Conservation (phyloP, 2,888 invertebrate species). For the Salpingus planirostris region DNA sequence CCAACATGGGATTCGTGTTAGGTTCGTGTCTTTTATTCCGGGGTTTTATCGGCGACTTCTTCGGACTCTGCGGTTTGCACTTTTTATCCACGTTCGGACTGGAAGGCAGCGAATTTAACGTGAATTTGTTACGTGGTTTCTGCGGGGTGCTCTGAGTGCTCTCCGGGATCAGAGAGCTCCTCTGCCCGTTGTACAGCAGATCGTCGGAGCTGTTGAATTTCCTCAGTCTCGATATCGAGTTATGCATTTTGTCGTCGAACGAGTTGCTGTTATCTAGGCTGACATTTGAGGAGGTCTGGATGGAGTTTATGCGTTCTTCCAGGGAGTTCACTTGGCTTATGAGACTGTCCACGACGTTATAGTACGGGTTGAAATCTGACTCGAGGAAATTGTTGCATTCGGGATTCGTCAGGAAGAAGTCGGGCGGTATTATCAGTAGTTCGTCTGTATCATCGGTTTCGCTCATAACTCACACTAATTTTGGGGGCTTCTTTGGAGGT, state of each 20-base stretch:
- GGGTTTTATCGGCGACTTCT: background rate
- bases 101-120: conserved; percentile 31
- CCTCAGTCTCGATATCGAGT: conserved; percentile 18
- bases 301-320: conserved; percentile 43
- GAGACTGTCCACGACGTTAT: conserved; percentile 52
- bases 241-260: too few relatives aligned
- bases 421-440: conserved; percentile 68
- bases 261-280: background rate
- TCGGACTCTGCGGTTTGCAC: background rate
- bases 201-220: conserved; percentile 28
- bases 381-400: too few relatives aligned
- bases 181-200: conserved; percentile 6
- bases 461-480: conserved; percentile 55
- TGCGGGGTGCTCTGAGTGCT: conserved; percentile 39
- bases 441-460: conserved; percentile 78
- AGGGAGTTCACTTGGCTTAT: conserved; percentile 55
- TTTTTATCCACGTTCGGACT: conserved; percentile 22
- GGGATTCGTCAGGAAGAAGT: conserved; percentile 56
- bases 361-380: conserved; percentile 28
- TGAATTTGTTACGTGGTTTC: conserved; percentile 31
- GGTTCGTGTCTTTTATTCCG: conserved; percentile 2
- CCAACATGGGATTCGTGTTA: conserved; percentile 13
- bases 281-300: conserved; percentile 40
- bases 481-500: too few relatives aligned
- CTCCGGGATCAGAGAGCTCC: conserved; percentile 13